Percentiles rank a stretch among this genome's conserved stretches.
phyloP scores from a whole-genome alignment of 2,113 vertebrate genomes.

The Tetrao urogallus region DNA sequence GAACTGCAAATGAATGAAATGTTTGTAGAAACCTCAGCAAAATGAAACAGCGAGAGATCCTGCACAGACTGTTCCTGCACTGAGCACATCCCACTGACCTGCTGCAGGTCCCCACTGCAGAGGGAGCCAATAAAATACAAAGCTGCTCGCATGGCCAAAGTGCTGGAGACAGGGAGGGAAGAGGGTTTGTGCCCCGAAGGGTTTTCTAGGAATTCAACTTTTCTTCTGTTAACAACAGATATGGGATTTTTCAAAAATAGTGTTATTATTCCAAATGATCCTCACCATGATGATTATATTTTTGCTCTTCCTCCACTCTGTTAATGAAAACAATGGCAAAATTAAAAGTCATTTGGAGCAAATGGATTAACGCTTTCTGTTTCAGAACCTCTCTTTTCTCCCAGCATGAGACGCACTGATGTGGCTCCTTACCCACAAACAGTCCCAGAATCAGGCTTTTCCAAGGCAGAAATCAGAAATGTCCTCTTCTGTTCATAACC shows the following conservation, averaged over 20 bases:
- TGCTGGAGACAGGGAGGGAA: not conserved
- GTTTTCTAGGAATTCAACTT: not conserved
- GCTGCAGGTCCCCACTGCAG: not conserved
- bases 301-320: not conserved
- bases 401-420: rapidly evolving
- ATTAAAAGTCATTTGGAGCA: not conserved
- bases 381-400: not conserved
- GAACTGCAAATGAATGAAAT: not conserved
- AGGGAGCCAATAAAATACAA: not conserved
- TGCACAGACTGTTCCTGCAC: not conserved
- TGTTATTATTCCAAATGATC: not conserved
- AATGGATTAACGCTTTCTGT: not conserved
- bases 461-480: not conserved
- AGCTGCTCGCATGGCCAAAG: not conserved
- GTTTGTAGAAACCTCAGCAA: not conserved
- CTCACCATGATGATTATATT: not conserved
- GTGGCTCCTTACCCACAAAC: not conserved
- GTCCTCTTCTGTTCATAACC: not conserved
- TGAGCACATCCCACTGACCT: not conserved
- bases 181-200: not conserved
- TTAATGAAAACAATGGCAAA: not conserved
- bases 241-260: not conserved
- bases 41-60: not conserved
- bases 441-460: not conserved
- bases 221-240: not conserved